Evolutionary conservation across 2,113 vertebrate genomes (phyloP), one percentile per base, ranked within the genome.

Genomic region (Clarias gariepinus): DNA sequence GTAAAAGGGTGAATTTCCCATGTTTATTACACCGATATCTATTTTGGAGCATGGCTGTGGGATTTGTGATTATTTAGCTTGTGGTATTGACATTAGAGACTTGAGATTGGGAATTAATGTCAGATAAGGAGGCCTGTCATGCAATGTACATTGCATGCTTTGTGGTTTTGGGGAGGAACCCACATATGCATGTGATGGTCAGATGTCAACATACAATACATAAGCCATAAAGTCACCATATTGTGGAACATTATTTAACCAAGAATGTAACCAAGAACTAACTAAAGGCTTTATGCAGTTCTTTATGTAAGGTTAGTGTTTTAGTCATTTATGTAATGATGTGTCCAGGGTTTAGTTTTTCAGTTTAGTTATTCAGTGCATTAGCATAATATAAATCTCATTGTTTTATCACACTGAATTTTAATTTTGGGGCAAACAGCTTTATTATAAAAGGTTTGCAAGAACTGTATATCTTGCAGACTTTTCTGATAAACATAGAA

Each of bases 1-100:
- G 63, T 61, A 60, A 66, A 47, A 52, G 58, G 30, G 33, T 78
- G n/a, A 78, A 78, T 78, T 78, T 78, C 52, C 55, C 25, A 55
- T 11, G 47, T 78, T 53, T 77, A 77, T 77, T 76, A 53, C 23
- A 53, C 19, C 47, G 7, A 8, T 47, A 47, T 47, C 47, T 47
- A 47, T 25, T 76, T 76, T 25, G 12, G 6, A 71, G 5, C 21
- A 25, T 4, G 41, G 23, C 3, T 47, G 33, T 74, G 16, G 68
- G 33, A 19, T 47, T 23, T 25, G 18, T 9, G 30, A 28, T 61
- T 18, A 16, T 61, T 68, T 12, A 19, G 3, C 41, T 12, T 25
- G 41, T 21, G 69, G 18, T 10, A 73, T 73, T 47, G 23, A 36
- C 36, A 73, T 73, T 23, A 73, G 11, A 47, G 23, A 19, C 13